These are phyloP conservation scores for Marasmarcha lunaedactyla DNA, from an alignment of 2,888 invertebrate species.

Conservation along the genomic window DNA sequence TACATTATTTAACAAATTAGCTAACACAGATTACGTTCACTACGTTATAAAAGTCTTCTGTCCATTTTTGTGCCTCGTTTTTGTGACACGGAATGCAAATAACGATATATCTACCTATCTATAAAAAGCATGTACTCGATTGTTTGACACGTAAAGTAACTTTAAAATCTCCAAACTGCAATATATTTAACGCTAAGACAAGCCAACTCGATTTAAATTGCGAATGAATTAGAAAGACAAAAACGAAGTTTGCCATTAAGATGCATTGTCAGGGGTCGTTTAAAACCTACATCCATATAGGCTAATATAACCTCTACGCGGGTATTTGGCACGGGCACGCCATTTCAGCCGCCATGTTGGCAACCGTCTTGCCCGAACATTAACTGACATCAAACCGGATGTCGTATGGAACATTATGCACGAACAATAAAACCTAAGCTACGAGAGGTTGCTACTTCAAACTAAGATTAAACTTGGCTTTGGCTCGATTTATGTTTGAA, in stretches of 20 bases:
- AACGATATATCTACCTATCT: too few species aligned
- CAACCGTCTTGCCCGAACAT: conserved; percentile 44
- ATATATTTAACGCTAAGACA: too few species aligned
- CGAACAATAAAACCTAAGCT: conserved; percentile 49
- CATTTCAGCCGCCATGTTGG: conserved; percentile 53
- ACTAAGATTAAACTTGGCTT: conserved; percentile 11
- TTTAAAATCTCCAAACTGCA: too few species aligned
- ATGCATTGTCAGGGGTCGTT: not conserved
- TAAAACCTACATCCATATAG: conserved; percentile 21
- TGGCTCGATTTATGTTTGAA: conserved; percentile 18
- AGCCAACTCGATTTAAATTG: not conserved
- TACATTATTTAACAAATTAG: too few species aligned
- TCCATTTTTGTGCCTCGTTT: too few species aligned
- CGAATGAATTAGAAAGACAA: not conserved
- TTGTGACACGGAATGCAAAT: too few species aligned
- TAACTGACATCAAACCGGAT: conserved; percentile 60
- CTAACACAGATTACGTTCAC: too few species aligned
- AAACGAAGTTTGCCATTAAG: conserved; percentile 1
- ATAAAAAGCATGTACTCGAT: too few species aligned
- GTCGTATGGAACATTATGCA: conserved; percentile 58
- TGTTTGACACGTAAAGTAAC: too few species aligned
- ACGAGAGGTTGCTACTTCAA: conserved; percentile 27
- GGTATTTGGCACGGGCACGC: conserved; percentile 50
- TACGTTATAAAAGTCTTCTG: too few species aligned
- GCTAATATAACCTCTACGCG: conserved; percentile 38